These are phyloP conservation scores for Caerostris extrusa DNA, from an alignment of 1,140 invertebrate genomes.

Conservation along the genomic window DNA sequence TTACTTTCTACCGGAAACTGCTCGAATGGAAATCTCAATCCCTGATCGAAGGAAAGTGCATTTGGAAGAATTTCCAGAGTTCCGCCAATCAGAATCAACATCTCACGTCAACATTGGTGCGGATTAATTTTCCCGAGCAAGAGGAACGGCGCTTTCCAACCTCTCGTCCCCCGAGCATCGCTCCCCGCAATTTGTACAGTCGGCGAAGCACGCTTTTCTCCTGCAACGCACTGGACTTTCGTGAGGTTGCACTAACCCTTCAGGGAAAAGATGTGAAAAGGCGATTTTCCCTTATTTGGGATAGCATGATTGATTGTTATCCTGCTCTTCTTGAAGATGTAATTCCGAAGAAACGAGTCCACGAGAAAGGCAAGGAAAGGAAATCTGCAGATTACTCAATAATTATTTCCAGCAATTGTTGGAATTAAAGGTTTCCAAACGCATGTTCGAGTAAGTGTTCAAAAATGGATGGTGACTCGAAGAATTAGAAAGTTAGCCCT, in stretches of 20 bases:
- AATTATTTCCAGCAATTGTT: not conserved
- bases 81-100: not conserved
- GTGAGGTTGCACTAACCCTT: not conserved
- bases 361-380: not conserved
- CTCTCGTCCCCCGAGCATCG: not conserved
- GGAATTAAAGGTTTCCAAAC: not conserved
- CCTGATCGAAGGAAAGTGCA: not conserved
- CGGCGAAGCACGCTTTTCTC: conserved; percentile 18
- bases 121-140: conserved; percentile 30
- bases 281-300: not conserved
- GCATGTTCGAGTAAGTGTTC: no score
- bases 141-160: conserved; percentile 5
- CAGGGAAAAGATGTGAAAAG: not conserved
- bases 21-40: not conserved
- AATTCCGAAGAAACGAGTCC: not conserved
- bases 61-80: conserved; percentile 21
- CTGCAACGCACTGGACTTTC: not conserved
- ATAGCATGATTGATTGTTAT: not conserved
- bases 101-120: not conserved
- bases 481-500: no score
- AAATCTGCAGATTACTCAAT: not conserved
- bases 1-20: no score
- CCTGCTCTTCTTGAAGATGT: not conserved
- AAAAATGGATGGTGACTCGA: no score
- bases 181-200: conserved; percentile 39